phyloP scores from a whole-genome alignment of 2,797 vertebrate species.

The Oreochromis mossambicus region DNA sequence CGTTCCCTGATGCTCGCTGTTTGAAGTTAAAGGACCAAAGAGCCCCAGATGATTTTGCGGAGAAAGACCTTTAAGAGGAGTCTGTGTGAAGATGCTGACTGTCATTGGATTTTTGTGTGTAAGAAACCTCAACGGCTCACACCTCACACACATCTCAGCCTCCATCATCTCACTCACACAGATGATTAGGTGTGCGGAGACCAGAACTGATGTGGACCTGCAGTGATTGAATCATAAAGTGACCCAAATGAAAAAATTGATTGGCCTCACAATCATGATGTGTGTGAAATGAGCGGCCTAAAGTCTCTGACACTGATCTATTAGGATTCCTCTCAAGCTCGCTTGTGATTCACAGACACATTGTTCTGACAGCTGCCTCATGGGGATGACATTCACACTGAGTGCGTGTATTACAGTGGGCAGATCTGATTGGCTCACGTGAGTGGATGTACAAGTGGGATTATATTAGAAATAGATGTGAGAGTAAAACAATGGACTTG shows the following conservation, averaged over 20 bases:
- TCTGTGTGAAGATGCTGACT: conserved; percentile 26
- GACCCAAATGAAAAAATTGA: conserved; percentile 64
- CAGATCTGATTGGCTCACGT: conserved; percentile 3
- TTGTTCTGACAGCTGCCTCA: conserved; percentile 34
- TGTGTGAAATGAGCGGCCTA: conserved; percentile 26
- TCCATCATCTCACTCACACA: conserved; percentile 48
- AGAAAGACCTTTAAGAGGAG: conserved; percentile 28
- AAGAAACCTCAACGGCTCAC: neutral
- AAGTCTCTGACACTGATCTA: conserved; percentile 18
- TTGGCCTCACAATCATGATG: conserved; percentile 27
- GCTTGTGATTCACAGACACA: conserved; percentile 6
- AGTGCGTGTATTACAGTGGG: conserved; percentile 1
- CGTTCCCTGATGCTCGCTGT: neutral
- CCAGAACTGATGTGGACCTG: conserved; percentile 46
- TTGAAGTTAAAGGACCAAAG: conserved; percentile 34
- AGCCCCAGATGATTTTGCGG: neutral
- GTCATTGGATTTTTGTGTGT: conserved; percentile 3
- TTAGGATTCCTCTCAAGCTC: conserved; percentile 32
- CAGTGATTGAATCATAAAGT: conserved; percentile 56
- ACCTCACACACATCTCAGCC: conserved; percentile 13
- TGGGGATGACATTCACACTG: neutral
- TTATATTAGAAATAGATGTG: neutral
- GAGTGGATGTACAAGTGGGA: neutral
- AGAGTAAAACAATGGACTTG: neutral
- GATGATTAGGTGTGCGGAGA: conserved; percentile 61